A percentile compares a stretch with the other conserved stretches of the same genome.
Conservation (phyloP, 2,113 vertebrate species). For the Manacus vitellinus region DNA sequence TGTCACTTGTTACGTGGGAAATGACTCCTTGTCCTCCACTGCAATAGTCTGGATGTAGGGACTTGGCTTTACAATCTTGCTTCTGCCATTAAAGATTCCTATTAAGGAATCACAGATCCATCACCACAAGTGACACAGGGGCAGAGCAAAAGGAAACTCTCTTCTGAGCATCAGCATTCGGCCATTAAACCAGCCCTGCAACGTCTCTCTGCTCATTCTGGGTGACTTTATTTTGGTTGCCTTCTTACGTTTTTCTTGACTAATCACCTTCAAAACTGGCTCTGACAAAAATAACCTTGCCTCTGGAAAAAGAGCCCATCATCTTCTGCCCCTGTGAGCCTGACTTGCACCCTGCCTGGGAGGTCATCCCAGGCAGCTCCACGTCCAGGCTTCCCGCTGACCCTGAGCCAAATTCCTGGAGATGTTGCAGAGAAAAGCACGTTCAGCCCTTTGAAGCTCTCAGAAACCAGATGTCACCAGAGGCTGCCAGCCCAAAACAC, state of each 20-base stretch:
- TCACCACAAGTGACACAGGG: fast-evolving
- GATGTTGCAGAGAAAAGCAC: neutral
- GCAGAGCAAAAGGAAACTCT: neutral
- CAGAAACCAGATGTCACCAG: neutral
- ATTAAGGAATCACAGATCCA: neutral
- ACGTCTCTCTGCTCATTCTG: neutral
- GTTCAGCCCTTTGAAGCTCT: neutral
- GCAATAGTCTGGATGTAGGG: fast-evolving
- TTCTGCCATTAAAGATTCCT: neutral
- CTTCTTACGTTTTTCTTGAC: neutral
- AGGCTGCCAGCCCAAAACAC: neutral
- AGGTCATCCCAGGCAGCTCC: neutral
- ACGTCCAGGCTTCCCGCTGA: neutral
- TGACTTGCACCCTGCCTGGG: neutral
- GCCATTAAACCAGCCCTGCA: neutral
- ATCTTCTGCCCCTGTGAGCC: neutral
- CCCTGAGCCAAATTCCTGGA: neutral
- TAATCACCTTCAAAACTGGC: neutral
- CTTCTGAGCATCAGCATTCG: fast-evolving
- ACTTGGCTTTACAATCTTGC: neutral
- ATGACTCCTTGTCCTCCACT: neutral
- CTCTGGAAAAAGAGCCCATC: neutral
- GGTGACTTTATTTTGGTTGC: neutral
- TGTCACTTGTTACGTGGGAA: neutral
- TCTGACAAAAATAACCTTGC: neutral